phyloP scores from a whole-genome alignment of 2,797 vertebrate species.

The Trachops cirrhosus region DNA sequence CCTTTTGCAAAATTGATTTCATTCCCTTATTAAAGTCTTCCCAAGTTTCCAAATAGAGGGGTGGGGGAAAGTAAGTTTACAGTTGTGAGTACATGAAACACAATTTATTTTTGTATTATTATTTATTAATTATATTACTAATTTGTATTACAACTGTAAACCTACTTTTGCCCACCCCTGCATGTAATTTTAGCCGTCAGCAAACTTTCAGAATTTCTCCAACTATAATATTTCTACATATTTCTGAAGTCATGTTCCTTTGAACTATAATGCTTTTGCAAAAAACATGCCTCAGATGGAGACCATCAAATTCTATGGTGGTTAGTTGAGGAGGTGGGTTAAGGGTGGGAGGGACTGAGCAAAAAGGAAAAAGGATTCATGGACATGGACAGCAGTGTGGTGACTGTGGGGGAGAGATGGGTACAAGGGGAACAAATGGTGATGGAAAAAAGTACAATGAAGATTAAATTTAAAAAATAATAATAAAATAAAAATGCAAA shows the following conservation, averaged over 20 bases:
- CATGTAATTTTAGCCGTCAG: background rate
- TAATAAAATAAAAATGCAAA: too few species aligned
- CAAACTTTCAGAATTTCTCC: slow-evolving; percentile 36
- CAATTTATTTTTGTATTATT: background rate
- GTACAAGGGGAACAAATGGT: too few species aligned
- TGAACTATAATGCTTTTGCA: background rate
- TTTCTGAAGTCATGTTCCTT: slow-evolving; percentile 27
- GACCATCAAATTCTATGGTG: background rate
- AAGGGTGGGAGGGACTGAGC: too few species aligned
- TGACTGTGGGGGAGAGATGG: too few species aligned
- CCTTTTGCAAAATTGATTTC: slow-evolving; percentile 22
- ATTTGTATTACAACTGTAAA: background rate
- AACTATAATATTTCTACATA: background rate
- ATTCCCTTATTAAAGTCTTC: background rate
- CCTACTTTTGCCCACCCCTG: background rate
- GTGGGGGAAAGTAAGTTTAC: background rate
- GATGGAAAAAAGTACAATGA: too few species aligned
- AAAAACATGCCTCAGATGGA: background rate
- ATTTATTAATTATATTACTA: background rate
- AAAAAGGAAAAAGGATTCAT: too few species aligned
- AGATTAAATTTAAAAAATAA: too few species aligned
- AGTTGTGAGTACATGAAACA: background rate
- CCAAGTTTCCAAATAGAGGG: slow-evolving; percentile 11
- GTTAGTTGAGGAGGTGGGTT: too few species aligned
- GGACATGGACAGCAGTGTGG: too few species aligned